A percentile compares a stretch with the other conserved stretches of the same genome.
These are phyloP conservation scores for Chymomyza amoena DNA, from an alignment of 2,888 invertebrate genomes.

Conservation along the genomic window DNA sequence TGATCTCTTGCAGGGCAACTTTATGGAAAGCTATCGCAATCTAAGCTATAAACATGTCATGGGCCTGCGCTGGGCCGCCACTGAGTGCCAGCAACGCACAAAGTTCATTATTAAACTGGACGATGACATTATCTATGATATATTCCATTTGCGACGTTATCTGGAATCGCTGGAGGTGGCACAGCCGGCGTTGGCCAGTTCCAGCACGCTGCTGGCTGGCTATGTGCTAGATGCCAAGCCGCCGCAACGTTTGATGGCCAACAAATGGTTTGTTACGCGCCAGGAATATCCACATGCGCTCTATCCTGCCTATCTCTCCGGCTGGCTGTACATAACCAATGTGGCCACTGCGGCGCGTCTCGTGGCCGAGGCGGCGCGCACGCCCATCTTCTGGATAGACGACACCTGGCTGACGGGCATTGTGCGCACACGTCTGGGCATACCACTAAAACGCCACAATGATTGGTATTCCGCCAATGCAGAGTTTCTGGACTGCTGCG, in stretches of 20 bases:
- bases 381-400: slow-evolving; percentile 94
- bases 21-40: slow-evolving; percentile 87
- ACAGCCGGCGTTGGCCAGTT: slow-evolving; percentile 62
- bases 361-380: slow-evolving; percentile 80
- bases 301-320: slow-evolving; percentile 89
- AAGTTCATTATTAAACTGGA: slow-evolving; percentile 88
- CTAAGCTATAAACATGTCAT: slow-evolving; percentile 90
- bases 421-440: slow-evolving; percentile 81
- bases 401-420: slow-evolving; percentile 92
- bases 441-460: slow-evolving; percentile 82
- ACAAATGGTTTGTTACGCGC: slow-evolving; percentile 89
- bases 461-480: slow-evolving; percentile 85
- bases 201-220: slow-evolving; percentile 82
- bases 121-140: slow-evolving; percentile 88
- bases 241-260: slow-evolving; percentile 84
- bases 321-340: slow-evolving; percentile 90
- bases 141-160: slow-evolving; percentile 81
- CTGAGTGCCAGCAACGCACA: slow-evolving; percentile 81
- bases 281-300: slow-evolving; percentile 82
- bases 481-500: slow-evolving; percentile 87
- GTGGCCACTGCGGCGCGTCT: slow-evolving; percentile 82
- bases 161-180: slow-evolving; percentile 77
- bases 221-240: slow-evolving; percentile 83
- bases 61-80: slow-evolving; percentile 87
- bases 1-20: slow-evolving; percentile 88